Evolutionary conservation across 2,113 vertebrate species (phyloP), one percentile per base, ranked within the genome.

Genomic region (Origma solitaria): DNA sequence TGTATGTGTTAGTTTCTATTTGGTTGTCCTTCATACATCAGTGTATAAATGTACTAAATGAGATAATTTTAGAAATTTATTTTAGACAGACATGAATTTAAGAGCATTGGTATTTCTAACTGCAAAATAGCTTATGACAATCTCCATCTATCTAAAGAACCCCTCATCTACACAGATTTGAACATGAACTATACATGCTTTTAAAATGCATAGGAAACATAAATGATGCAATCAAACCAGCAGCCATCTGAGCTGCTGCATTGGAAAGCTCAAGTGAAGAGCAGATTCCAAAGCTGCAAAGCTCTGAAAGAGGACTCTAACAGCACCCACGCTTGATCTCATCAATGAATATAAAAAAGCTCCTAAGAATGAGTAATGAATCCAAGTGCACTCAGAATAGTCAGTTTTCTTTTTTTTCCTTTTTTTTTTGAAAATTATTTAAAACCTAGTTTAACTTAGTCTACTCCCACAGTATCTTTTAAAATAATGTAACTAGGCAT

Each of bases 271-370:
- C 54, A 54, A 81, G 38, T 23, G 50, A 62, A 93, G 53, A 85
- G 61, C 61, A 90, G 71, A 96, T 93, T 92, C 66, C 86, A 92
- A 72, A 82, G 79, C 76, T 83, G 88, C 37, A 90, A 92, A 93
- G 38, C 76, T 51, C 75, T 92, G 86, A 86, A 62, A 62, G 86
- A 92, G 58, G 30, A 73, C 75, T 57, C 75, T 77, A 76, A 58
- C 58, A 88, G 47, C 88, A 93, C 88, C 92, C 80, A 92, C 56
- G 35, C 76, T 71, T 92, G 54, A 90, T 73, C 72, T 88, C 56
- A 66, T 92, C 92, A 95, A 93, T 93, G 85, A 95, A 92, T 93
- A 93, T 42, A 77, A 88, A 94, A 95, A 77, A 94, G 42, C 54
- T 96, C 45, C 66, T 57, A 92, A 91, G 79, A 82, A 82, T 77